Conservation (phyloP, 2,113 vertebrate genomes). For the Cercocebus atys region DNA sequence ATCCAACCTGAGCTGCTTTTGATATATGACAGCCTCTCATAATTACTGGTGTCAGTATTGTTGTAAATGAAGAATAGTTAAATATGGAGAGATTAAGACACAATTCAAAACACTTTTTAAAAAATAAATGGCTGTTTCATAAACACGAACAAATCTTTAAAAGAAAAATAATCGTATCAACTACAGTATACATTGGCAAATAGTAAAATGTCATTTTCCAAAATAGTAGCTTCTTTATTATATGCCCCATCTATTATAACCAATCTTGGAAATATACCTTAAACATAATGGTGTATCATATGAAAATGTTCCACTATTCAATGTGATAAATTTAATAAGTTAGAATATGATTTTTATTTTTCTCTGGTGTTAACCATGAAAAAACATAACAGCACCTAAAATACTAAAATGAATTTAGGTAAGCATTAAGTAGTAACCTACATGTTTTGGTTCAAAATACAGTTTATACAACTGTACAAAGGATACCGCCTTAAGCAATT, state of each 20-base stretch:
- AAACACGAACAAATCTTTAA: slow-evolving; percentile 72
- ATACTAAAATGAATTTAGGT: slow-evolving; percentile 71
- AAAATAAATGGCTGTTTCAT: slow-evolving; percentile 67
- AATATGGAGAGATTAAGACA: slow-evolving; percentile 71
- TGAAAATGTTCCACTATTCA: slow-evolving; percentile 79
- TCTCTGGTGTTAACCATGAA: slow-evolving; percentile 37
- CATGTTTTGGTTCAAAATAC: slow-evolving; percentile 84
- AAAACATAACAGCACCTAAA: slow-evolving; percentile 80
- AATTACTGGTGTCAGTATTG: slow-evolving; percentile 31
- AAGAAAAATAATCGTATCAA: slow-evolving; percentile 66
- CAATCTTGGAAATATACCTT: slow-evolving; percentile 72
- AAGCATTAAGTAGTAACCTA: slow-evolving; percentile 66
- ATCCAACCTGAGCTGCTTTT: slow-evolving; percentile 60
- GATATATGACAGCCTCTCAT: slow-evolving; percentile 36
- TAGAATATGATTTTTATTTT: slow-evolving; percentile 73
- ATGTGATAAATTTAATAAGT: slow-evolving; percentile 66
- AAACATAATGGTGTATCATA: slow-evolving; percentile 65
- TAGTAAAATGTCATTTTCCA: slow-evolving; percentile 50
- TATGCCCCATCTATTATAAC: slow-evolving; percentile 70
- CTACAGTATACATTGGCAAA: slow-evolving; percentile 68
- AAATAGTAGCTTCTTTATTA: slow-evolving; percentile 78
- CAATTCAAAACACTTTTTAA: slow-evolving; percentile 65
- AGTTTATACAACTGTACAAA: slow-evolving; percentile 81
- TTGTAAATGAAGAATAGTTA: slow-evolving; percentile 71
- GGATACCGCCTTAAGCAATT: slow-evolving; percentile 73